Evolutionary conservation across 2,113 vertebrate species (phyloP), one percentile per base, ranked within the genome.

Genomic region (Alaudala cheleensis): DNA sequence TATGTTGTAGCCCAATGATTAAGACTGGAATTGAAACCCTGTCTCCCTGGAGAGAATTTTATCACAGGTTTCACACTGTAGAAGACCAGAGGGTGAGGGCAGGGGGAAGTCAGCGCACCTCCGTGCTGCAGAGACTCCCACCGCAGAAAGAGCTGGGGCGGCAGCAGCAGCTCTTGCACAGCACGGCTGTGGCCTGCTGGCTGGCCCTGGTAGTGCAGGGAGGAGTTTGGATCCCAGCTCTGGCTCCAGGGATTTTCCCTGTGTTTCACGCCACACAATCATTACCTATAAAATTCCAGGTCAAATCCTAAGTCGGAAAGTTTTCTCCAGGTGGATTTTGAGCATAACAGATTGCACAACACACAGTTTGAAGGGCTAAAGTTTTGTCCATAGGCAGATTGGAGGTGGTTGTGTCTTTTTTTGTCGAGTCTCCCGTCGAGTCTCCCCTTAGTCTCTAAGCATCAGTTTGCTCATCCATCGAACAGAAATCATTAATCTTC

Each of bases 221-320:
- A 62, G 31, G 66, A 42, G 31, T 34, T 3, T 13, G 58, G 15
- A 65, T 33, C 39, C 16, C 64, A 53, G 40, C 61, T 77, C 20
- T 6, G 15, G 6, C n/a, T 72, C 44, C 62, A 39, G 34, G 23
- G 8, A 33, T 25, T 5, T 2, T 21, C 23, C 19, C 39, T 23
- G 22, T 2, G 0, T 47, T 81, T 72, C 42, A 60, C 0, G 0
- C 56, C 28, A n/a, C 8, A 25, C 19, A 40, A 3, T 33, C 37
- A 24, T 29, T 16, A 33, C 40, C 14, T 66, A 12, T 34, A 86
- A 74, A 33, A 62, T n/a, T 65, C 39, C 34, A 29, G 24, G 26
- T 44, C 10, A 81, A 92, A 77, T 28, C 13, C 21, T 33, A 70
- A 37, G 1, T 31, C 34, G 58, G 47, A 70, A 86, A 54, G 23